These are phyloP conservation scores for Eurytoma californica DNA, from an alignment of 2,888 invertebrate genomes.

Conservation along the genomic window DNA sequence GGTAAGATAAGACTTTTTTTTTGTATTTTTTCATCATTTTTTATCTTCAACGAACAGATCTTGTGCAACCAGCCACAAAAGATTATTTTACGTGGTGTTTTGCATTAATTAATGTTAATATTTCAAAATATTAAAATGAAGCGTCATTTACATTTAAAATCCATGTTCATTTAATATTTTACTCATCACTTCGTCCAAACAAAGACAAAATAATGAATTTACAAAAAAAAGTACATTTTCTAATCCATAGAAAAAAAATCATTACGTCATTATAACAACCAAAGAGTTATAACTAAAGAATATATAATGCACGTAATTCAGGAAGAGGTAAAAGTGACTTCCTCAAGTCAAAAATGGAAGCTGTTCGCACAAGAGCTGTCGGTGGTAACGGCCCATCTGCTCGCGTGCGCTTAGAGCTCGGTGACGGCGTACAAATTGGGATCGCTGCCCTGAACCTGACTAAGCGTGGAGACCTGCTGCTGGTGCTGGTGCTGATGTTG, in stretches of 20 bases:
- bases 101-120: too few relatives aligned
- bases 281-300: too few relatives aligned
- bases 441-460: conserved; percentile 74
- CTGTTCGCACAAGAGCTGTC: not conserved
- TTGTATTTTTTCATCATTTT: conserved; percentile 21
- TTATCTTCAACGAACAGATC: not conserved
- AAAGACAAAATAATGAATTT: too few relatives aligned
- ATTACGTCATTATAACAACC: too few relatives aligned
- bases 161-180: not conserved
- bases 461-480: conserved; percentile 67
- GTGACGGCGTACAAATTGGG: conserved; percentile 85
- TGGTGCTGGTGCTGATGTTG: conserved; percentile 58
- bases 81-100: not conserved
- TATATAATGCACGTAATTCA: too few relatives aligned
- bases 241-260: too few relatives aligned
- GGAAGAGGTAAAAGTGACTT: not conserved
- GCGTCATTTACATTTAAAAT: not conserved
- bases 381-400: not conserved
- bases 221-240: too few relatives aligned
- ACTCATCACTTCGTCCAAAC: too few relatives aligned
- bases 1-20: conserved; percentile 21
- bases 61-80: conserved; percentile 20
- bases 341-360: not conserved
- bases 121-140: too few relatives aligned
- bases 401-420: conserved; percentile 77